phyloP scores from a whole-genome alignment of 1,140 invertebrate species.

The Trachymyrmex cornetzi region DNA sequence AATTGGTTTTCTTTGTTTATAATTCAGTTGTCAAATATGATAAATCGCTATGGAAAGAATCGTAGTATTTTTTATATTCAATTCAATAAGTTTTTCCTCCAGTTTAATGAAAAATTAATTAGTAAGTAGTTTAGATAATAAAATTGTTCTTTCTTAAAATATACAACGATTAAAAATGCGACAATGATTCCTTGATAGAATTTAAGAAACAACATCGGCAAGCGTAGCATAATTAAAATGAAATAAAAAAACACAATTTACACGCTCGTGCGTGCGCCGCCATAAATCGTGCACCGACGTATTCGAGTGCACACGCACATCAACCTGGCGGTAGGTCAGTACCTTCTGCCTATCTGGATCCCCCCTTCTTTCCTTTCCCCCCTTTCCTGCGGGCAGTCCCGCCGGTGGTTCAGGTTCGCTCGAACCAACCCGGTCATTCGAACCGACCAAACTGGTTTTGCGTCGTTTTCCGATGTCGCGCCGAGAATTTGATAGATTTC shows the following conservation, averaged over 20 bases:
- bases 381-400: slow-evolving; percentile 39
- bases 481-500: slow-evolving; percentile 86
- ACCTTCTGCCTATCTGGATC: slow-evolving; percentile 68
- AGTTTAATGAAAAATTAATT: not conserved
- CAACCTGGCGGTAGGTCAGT: slow-evolving; percentile 77
- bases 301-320: slow-evolving; percentile 55
- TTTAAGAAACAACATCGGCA: not conserved
- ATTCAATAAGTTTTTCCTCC: not conserved
- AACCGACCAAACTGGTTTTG: slow-evolving; percentile 86
- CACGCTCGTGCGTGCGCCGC: slow-evolving; percentile 31
- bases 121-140: not conserved
- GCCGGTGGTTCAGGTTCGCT: slow-evolving; percentile 66
- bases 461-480: slow-evolving; percentile 83
- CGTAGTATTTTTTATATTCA: not conserved
- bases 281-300: slow-evolving; percentile 54
- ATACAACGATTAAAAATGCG: not conserved
- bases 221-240: slow-evolving; percentile 17
- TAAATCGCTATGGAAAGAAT: not conserved
- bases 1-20: not conserved
- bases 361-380: slow-evolving; percentile 52
- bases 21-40: not conserved
- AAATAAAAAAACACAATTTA: slow-evolving; percentile 19
- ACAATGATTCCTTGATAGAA: not conserved
- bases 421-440: slow-evolving; percentile 82
- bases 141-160: not conserved